These are phyloP conservation scores for Aethes cnicana DNA, from an alignment of 2,888 invertebrate genomes.

Conservation along the genomic window DNA sequence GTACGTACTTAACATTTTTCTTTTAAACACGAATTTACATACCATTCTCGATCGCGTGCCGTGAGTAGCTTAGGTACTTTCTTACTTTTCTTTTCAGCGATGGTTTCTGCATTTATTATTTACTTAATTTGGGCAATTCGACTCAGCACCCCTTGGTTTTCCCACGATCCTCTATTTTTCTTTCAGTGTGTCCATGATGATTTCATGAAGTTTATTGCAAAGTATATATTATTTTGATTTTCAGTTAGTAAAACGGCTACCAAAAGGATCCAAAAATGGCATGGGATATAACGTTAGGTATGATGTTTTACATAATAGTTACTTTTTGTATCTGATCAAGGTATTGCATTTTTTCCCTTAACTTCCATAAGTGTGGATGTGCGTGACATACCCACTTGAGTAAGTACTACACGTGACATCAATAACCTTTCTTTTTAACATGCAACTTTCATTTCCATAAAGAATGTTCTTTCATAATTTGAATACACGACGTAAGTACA, in stretches of 20 bases:
- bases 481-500: slow-evolving; percentile 45
- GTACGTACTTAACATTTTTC: too few relatives aligned
- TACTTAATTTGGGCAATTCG: slow-evolving; percentile 23
- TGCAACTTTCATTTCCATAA: slow-evolving; percentile 52
- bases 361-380: too few relatives aligned
- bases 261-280: slow-evolving; percentile 46
- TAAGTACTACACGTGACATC: slow-evolving; percentile 41
- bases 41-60: slow-evolving; percentile 19
- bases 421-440: slow-evolving; percentile 57
- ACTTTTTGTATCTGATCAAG: too few relatives aligned
- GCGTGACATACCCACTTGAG: too few relatives aligned
- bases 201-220: too few relatives aligned
- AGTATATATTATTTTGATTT: neutral
- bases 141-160: slow-evolving; percentile 19
- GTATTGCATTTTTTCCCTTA: too few relatives aligned
- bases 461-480: slow-evolving; percentile 51
- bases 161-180: slow-evolving; percentile 6
- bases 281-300: slow-evolving; percentile 72
- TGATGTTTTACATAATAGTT: too few relatives aligned
- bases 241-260: neutral
- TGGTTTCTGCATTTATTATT: slow-evolving; percentile 20
- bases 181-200: neutral
- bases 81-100: slow-evolving; percentile 5
- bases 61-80: neutral
- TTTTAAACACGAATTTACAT: slow-evolving; percentile 5